Evolutionary conservation across 2,888 invertebrate species (phyloP), one percentile per base, ranked within the genome.

Genomic region (Lochmaea crataegi): DNA sequence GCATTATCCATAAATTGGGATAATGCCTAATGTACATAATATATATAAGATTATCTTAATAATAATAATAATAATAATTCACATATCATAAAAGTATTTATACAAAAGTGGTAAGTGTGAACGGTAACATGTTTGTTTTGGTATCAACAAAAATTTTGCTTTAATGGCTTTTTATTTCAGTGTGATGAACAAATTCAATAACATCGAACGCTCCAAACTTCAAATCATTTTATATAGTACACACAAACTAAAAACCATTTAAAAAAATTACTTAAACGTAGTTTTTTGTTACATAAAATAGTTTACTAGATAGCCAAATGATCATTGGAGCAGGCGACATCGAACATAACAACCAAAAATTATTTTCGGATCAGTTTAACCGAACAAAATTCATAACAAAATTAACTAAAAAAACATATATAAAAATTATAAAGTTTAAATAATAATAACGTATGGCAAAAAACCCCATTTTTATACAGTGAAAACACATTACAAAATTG

Each of bases 21-120:
- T 83, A 85, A 85, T 84, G 84, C 85, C 82, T 82, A 84, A 84
- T 82, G 83, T 84, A 84, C 84, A 83, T 80, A 81, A 56, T 64
- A 65, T 69, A 63, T 82, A 82, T 82, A 63, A 63, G 61, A 63
- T 63, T 63, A 63, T 82, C 83, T 82, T 83, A 84, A 65, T 67
- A 65, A 22, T 48, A 48, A 45, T 45, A 42, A 51, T 51, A 51
- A 69, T 70, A 72, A 73, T 72, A 72, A 56, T 67, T 83, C 84
- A 83, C 82, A 79, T 80, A 78, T 79, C 75, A 75, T 70, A 78
- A 79, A 69, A 76, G 75, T 78, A 79, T 75, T 63, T 76, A 76
- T 75, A 80, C 76, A 79, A 79, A 63, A 71, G 79, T 83, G 83
- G 83, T 84, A 83, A 81, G 32, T 78, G 79, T 78, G 60, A 73